Percentiles rank a stretch among this genome's conserved stretches.
Evolutionary conservation across 2,888 invertebrate genomes (phyloP).

Genomic region (Drosophila neotestacea): DNA sequence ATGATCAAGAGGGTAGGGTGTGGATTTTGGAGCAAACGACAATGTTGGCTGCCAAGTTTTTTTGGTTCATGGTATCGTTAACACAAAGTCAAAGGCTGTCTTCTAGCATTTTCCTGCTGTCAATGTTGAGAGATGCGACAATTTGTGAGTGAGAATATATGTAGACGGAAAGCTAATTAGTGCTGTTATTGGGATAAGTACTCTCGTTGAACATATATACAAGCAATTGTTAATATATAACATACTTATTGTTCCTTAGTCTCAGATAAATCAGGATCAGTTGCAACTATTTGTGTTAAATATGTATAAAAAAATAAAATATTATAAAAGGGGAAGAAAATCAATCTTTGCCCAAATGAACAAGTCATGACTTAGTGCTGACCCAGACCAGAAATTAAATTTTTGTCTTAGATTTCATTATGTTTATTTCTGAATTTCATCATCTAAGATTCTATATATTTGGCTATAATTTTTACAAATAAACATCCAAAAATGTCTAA

Average conservation of each 20-base stretch:
- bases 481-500: too few relatives aligned
- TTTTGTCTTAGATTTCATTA: too few relatives aligned
- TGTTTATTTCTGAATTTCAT: too few relatives aligned
- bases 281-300: too few relatives aligned
- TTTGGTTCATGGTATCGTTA: slow-evolving; percentile 63
- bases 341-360: too few relatives aligned
- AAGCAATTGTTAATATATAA: not conserved
- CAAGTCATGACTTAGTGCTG: too few relatives aligned
- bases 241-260: not conserved
- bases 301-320: too few relatives aligned
- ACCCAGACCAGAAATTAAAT: too few relatives aligned
- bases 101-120: slow-evolving; percentile 62
- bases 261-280: not conserved
- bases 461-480: too few relatives aligned
- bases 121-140: slow-evolving; percentile 73
- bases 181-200: slow-evolving; percentile 60
- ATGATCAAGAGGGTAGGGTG: not conserved
- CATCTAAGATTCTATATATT: too few relatives aligned
- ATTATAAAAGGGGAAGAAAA: too few relatives aligned
- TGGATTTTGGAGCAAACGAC: slow-evolving; percentile 44
- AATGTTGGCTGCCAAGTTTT: slow-evolving; percentile 50
- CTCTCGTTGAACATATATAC: not conserved
- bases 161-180: slow-evolving; percentile 67
- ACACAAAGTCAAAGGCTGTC: slow-evolving; percentile 65
- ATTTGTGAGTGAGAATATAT: slow-evolving; percentile 58